Evolutionary conservation across 1,140 invertebrate species (phyloP), one percentile per base, ranked within the genome.

Genomic region (Nasonia longicornis): DNA sequence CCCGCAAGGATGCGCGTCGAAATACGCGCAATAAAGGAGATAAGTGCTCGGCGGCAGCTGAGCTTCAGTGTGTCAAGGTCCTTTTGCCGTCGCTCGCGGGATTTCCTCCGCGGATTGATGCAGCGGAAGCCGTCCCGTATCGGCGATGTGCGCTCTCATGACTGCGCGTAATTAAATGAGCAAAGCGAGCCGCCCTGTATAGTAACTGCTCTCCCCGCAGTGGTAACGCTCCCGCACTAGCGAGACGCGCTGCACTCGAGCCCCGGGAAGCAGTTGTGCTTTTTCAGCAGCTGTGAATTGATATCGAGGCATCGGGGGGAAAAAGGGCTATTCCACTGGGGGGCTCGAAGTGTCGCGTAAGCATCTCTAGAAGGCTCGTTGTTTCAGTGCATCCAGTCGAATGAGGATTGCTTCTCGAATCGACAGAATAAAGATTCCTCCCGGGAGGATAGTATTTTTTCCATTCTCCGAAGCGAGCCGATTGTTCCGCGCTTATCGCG

Each of bases 21-120:
- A 67, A 67, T 58, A 45, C 64, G 42, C 64, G 64, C 11, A 48
- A 77, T 64, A 67, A 69, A 69, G 66, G 29, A 77, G 20, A 69
- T 20, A 58, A 48, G 77, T 71, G 45, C 42, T 71, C 11, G 38
- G 38, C 20, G 26, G 14, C 64, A 35, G 74, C 29, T 76, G 58
- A 20, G 20, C 74, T 12, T 64, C 26, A 77, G 75, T 77, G n/a
- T 77, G 75, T 77, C 75, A 77, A 77, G 75, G 75, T 48, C 38
- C 42, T 42, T 76, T 42, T n/a, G 52, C 2, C 64, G 64, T n/a
- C 16, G 64, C 31, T 31, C 64, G 22, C 64, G 26, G 29, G 64
- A 58, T 58, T 58, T 58, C 52, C 52, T 20, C 52, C 20, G 52
- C 52, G 52, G 52, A 58, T 58, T n/a, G 64, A 67, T 67, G 64